Evolutionary conservation across 2,888 invertebrate genomes (phyloP), one percentile per base, ranked within the genome.

Genomic region (Limnephilus rhombicus): DNA sequence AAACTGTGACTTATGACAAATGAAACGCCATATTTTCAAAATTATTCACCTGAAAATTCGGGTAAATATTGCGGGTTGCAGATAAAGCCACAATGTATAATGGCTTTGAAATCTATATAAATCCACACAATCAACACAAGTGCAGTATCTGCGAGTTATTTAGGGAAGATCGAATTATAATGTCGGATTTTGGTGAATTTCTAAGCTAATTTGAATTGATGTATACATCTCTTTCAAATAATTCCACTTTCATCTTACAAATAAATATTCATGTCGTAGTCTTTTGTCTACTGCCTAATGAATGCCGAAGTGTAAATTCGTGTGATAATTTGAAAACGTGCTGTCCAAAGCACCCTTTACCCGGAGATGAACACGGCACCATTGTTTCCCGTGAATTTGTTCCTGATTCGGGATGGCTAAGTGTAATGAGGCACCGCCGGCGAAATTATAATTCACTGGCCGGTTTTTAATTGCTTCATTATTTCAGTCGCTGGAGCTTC

Each of bases 381-480:
- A 82, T 85, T 31, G 31, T 85, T 85, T 45, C 85, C 41, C 37
- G 12, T 87, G 87, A 34, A 87, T 87, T 87, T 53, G 49, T 34
- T 49, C 87, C 34, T 85, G 37, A 85, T 85, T 41, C 85, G 45
- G 85, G 12, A 85, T 49, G 24, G 87, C 53, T 49, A 15, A 9
- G n/a, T 24, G 87, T 29, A 87, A 87, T 87, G 53, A 87, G 45
- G 87, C 53, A 87, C 87, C 53, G 87, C 87, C 34, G 53, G 53
- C 49, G 18, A 34, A 87, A 87, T 87, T 29, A 87, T 87, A 34
- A 87, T 87, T 87, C 53, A 53, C 31, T 87, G 53, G 87, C n/a
- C 87, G 53, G 87, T 24, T 87, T 85, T 87, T 87, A 87, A 87
- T 87, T 87, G 87, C 87, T 87, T 87, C 87, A 53, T 87, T 87